Conservation (phyloP, 2,797 vertebrate genomes). For the Rhabdomys pumilio region DNA sequence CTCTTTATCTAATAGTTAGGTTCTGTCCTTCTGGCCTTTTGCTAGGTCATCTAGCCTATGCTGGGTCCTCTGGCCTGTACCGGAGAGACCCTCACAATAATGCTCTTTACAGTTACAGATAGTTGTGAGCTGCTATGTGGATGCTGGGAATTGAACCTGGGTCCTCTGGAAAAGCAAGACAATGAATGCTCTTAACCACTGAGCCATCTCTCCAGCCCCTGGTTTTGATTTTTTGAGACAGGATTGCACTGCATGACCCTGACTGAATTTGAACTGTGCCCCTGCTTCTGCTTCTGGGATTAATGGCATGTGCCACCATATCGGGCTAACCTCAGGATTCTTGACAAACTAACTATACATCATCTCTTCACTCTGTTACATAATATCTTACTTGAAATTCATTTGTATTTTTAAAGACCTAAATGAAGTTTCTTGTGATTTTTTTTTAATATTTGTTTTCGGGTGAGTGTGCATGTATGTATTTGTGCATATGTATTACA, state of each 20-base stretch:
- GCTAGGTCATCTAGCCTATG: no score
- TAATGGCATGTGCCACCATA: neutral
- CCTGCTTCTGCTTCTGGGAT: neutral
- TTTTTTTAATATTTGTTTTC: neutral
- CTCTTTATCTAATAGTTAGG: no score
- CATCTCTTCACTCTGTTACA: neutral
- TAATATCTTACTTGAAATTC: conserved; percentile 26
- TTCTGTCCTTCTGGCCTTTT: no score
- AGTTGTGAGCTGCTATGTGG: neutral
- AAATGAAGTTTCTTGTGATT: neutral
- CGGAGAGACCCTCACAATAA: no score
- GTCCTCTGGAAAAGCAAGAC: neutral
- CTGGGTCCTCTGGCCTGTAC: no score
- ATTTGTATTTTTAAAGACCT: conserved; percentile 37
- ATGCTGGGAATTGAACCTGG: neutral
- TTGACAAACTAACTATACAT: neutral
- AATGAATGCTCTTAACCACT: neutral
- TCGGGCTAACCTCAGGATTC: neutral
- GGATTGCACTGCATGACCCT: neutral
- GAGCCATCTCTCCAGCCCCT: neutral
- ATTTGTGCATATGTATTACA: no score
- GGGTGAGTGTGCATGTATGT: neutral
- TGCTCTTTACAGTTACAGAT: neutral
- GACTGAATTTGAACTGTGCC: neutral
- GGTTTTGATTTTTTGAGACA: neutral